Evolutionary conservation across 1,140 invertebrate genomes (phyloP).

Genomic region (Steinernema khuongi): DNA sequence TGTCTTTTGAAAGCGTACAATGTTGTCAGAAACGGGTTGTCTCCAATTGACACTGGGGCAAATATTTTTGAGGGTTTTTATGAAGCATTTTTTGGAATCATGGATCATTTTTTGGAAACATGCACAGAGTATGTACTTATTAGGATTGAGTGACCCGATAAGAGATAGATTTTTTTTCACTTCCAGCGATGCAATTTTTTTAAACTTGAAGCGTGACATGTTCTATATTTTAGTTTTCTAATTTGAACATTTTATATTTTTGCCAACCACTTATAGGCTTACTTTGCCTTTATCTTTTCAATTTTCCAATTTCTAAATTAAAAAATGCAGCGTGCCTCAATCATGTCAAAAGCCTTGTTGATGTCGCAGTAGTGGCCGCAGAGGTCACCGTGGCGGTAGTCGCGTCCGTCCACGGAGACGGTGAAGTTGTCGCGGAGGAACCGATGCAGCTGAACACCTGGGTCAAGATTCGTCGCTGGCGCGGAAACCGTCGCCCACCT

Average conservation of each 20-base stretch:
- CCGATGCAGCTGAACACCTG: constrained; percentile 20
- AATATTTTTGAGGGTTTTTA: no score
- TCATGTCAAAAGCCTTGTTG: constrained; percentile 24
- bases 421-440: constrained; percentile 21
- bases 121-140: no score
- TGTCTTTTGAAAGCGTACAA: no score
- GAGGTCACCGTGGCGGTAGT: constrained; percentile 16
- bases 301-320: neutral
- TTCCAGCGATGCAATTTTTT: no score
- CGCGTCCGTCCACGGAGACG: constrained; percentile 13
- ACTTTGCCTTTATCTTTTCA: neutral
- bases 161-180: no score
- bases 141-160: no score
- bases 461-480: neutral
- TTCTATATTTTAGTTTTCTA: neutral
- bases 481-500: neutral
- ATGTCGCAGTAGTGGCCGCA: constrained; percentile 22
- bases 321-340: neutral
- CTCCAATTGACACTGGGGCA: no score
- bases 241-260: neutral
- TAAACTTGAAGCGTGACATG: neutral
- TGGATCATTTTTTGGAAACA: no score
- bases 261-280: neutral
- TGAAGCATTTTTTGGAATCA: no score
- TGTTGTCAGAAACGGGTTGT: constrained; percentile 3